Base-by-base conservation (phyloP, 1,140 invertebrate species). In the Drosophila punjabiensis region DNA sequence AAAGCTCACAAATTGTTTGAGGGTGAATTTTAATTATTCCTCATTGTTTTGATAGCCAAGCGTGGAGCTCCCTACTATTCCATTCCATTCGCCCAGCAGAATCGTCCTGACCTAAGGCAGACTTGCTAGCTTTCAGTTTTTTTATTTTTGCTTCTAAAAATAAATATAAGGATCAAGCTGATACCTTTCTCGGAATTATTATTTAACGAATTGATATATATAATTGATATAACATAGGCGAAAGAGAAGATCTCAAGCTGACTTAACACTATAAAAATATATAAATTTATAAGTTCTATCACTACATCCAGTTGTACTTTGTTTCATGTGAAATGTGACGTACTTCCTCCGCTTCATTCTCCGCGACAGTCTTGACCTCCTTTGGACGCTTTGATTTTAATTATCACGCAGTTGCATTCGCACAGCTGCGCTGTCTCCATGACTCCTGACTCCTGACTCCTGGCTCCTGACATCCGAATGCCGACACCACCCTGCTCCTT, bases 1-100 rank as follows among this genome's bases (percentile, higher is more conserved):
- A 37, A 61, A 71, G 88, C 83, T 80, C 77, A 83, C 87, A 90
- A 90, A 90, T 90, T 91, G 87, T 83, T 83, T 83, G 87, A 79
- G 87, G 82, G 82, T 81, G 71, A 91, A 90, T 90, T 90, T 90
- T 90, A 90, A 90, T 90, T 90, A 91, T 83, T 91, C 83, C 73
- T 91, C 82, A 90, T 91, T 91, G 87, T 90, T 91, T 91, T 90
- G 83, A 83, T 87, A 83, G 82, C 67, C 78, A 70, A 70, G 79
- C 82, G 70, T 75, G 68, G 68, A 60, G 64, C 66, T 56, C 56
- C 48, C 45, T 48, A 16, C 32, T 30, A 18, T 30, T 20, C 1
- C 4, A 14, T 7, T n/a, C 2, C 14, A 35, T 20, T 33, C 7
- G 9, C 16, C 16, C 30, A 28, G 9, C 20, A 11, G n/a, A 63